A percentile compares a stretch with the other conserved stretches of the same genome.
Conservation (phyloP, 2,888 invertebrate genomes). For the Drepana falcataria region DNA sequence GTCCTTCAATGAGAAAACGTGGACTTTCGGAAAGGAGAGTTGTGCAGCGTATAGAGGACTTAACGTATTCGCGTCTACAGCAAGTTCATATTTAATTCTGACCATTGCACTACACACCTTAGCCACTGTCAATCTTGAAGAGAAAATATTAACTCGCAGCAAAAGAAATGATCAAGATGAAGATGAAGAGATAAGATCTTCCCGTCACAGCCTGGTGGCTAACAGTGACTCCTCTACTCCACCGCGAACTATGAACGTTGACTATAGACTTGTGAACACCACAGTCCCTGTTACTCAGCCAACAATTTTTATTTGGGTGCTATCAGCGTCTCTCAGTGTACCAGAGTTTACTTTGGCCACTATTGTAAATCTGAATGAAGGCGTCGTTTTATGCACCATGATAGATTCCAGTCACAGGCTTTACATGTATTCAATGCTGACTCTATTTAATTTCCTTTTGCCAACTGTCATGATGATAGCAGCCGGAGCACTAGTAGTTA, state of each 20-base stretch:
- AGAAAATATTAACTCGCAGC: slow-evolving; percentile 48
- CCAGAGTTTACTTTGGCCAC: slow-evolving; percentile 78
- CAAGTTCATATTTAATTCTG: slow-evolving; percentile 75
- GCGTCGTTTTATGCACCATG: slow-evolving; percentile 67
- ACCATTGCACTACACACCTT: slow-evolving; percentile 79
- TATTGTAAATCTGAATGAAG: slow-evolving; percentile 53
- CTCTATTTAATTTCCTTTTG: slow-evolving; percentile 59
- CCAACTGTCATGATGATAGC: slow-evolving; percentile 52
- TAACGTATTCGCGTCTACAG: slow-evolving; percentile 75
- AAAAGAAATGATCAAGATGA: slow-evolving; percentile 49
- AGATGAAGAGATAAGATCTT: slow-evolving; percentile 66
- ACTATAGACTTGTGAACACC: slow-evolving; percentile 66
- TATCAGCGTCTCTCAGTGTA: slow-evolving; percentile 78
- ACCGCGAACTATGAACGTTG: slow-evolving; percentile 73
- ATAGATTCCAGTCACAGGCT: slow-evolving; percentile 70
- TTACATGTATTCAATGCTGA: slow-evolving; percentile 59
- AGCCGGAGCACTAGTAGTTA: slow-evolving; percentile 40
- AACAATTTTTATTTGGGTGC: slow-evolving; percentile 77
- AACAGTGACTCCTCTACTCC: slow-evolving; percentile 67
- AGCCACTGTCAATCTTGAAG: slow-evolving; percentile 73
- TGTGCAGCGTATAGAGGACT: slow-evolving; percentile 77
- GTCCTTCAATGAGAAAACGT: slow-evolving; percentile 67
- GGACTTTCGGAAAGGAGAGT: slow-evolving; percentile 67
- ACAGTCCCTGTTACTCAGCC: slow-evolving; percentile 73
- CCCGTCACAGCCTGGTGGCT: slow-evolving; percentile 70